Base-by-base conservation (phyloP, 2,797 vertebrate species). In the Lithobates sylvaticus region DNA sequence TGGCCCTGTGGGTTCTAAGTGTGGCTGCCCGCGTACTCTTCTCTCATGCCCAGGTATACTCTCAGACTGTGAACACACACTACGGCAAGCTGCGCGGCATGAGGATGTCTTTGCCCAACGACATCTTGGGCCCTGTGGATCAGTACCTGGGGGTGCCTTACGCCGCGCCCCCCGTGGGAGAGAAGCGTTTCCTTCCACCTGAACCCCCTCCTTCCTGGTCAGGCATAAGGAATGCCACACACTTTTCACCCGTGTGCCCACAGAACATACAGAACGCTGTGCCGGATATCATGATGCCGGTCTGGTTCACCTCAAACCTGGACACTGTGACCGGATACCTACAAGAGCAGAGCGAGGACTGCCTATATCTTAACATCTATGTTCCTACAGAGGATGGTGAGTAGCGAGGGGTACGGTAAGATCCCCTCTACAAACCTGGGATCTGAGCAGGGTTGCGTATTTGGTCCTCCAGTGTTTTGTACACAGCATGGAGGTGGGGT, bases 341-440 rank as follows among this genome's bases (percentile, higher is more conserved):
- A 94, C 98, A 99, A 94, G 98, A 99, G 90, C 98, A 99, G 92
- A 98, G 97, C 0, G 98, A 99, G 95, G 98, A 99, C 94, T 99
- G 98, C 94, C 97, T 99, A 90, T 99, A 97, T 92, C 95, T 99
- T 93, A 99, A 99, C 93, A 97, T 99, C 95, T 99, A 99, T 94
- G 98, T 99, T 91, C 98, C 98, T 82, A 99, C 98, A 0, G 98
- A 99, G 96, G 98, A 99, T 97, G 98, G 98, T 99, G 97, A 99
- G 98, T 99, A 96, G 92, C 1, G 23, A 0, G 86, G 90, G 89
- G 91, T 89, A 90, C 90, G 88, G 86, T 87, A 87, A 83, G 85
- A 85, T 71, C 77, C 79, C 78, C 64, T 88, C 36, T 2, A 67
- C 88, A 90, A 87, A 83, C 75, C 61, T 74, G 85, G 76, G 80